phyloP scores from a whole-genome alignment of 2,888 invertebrate genomes.

The Hirtodrosophila confusa region DNA sequence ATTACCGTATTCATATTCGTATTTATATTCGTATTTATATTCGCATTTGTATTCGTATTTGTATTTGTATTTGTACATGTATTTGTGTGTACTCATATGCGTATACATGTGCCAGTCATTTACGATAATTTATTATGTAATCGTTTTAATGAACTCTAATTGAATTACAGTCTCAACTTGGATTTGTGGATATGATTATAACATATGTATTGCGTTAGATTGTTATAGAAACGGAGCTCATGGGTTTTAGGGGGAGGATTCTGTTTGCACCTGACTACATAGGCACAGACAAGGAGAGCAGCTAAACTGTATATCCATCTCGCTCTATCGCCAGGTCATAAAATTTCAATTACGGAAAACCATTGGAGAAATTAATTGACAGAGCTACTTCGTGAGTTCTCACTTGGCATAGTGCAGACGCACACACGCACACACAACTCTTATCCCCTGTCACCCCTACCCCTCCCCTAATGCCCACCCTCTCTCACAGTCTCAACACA shows the following conservation, averaged over 20 bases:
- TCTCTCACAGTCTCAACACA: constrained; percentile 36
- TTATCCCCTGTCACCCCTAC: constrained; percentile 8
- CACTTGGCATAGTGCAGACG: constrained; percentile 26
- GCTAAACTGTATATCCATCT: not conserved
- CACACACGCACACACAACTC: constrained; percentile 19
- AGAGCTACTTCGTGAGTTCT: constrained; percentile 62
- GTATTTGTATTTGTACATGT: not conserved
- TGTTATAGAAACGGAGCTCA: too few relatives aligned
- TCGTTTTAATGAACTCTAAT: constrained; percentile 75
- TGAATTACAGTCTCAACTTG: constrained; percentile 58
- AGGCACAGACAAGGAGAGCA: too few relatives aligned
- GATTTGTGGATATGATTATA: constrained; percentile 29
- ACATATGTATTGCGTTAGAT: too few relatives aligned
- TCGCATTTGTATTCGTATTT: too few relatives aligned
- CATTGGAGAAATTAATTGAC: constrained; percentile 81
- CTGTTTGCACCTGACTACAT: too few relatives aligned
- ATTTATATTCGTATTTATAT: not conserved
- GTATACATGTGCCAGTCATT: constrained; percentile 31
- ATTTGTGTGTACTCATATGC: constrained; percentile 5
- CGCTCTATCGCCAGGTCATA: constrained; percentile 44
- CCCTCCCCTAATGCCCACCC: constrained; percentile 6
- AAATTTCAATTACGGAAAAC: constrained; percentile 81
- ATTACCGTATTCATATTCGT: constrained; percentile 3
- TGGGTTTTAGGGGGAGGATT: too few relatives aligned
- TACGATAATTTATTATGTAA: constrained; percentile 71